Conservation (phyloP, 2,113 vertebrate species). For the Sceloporus undulatus region DNA sequence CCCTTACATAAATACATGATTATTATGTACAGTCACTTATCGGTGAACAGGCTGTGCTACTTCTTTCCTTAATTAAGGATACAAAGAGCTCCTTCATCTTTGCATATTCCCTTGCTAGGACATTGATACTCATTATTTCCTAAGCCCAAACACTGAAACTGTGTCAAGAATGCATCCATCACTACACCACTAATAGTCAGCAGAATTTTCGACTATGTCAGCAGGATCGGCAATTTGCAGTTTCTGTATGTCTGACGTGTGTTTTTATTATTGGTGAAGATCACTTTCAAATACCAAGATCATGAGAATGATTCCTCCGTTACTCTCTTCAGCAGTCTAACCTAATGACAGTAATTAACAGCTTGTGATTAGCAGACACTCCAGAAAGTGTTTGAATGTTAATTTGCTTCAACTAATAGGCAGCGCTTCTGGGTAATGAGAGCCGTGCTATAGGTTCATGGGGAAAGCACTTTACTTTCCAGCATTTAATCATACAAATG, state of each 20-base stretch:
- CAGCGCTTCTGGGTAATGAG: conserved; percentile 82
- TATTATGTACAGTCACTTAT: conserved; percentile 96
- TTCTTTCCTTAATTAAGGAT: conserved; percentile 97
- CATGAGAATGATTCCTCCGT: conserved; percentile 91
- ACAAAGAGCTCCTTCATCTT: conserved; percentile 92
- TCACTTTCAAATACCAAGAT: conserved; percentile 96
- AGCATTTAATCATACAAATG: conserved; percentile 84
- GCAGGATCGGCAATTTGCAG: conserved; percentile 96
- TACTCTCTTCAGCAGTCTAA: conserved; percentile 85
- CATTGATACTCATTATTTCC: conserved; percentile 99
- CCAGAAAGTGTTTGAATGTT: conserved; percentile 89
- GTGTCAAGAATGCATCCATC: conserved; percentile 99
- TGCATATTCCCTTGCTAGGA: conserved; percentile 97
- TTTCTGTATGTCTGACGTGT: conserved; percentile 93
- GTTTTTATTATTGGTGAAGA: conserved; percentile 92
- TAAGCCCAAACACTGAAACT: conserved; percentile 99
- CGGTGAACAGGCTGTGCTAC: conserved; percentile 88
- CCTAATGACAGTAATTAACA: conserved; percentile 98
- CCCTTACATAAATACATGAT: conserved; percentile 96
- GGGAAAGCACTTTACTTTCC: conserved; percentile 84
- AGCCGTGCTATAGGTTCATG: conserved; percentile 80
- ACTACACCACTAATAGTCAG: conserved; percentile 86
- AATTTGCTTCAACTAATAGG: conserved; percentile 90
- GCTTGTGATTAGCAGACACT: conserved; percentile 88
- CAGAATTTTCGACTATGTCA: conserved; percentile 90